A percentile compares a stretch with the other conserved stretches of the same genome.
These are phyloP conservation scores for Hyla sarda DNA, from an alignment of 2,113 vertebrate species.

Conservation along the genomic window DNA sequence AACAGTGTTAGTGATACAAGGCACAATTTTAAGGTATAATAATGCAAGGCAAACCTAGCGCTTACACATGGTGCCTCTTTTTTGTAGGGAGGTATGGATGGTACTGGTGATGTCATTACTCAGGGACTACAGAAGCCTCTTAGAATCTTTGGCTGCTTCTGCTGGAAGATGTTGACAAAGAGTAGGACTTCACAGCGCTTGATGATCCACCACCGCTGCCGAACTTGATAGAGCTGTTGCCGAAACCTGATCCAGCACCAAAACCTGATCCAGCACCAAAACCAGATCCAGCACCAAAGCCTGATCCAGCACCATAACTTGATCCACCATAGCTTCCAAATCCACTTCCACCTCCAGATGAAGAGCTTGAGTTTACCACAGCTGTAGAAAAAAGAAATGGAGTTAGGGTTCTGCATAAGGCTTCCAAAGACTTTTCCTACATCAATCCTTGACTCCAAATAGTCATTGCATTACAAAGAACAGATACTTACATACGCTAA, in stretches of 20 bases:
- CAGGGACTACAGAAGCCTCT: not conserved
- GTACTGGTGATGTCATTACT: conserved; percentile 14
- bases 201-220: conserved; percentile 42
- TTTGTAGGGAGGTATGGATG: conserved; percentile 29
- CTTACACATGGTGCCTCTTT: not conserved
- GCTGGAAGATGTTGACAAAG: conserved; percentile 52
- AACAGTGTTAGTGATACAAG: not conserved
- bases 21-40: not conserved
- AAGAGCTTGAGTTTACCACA: conserved; percentile 47
- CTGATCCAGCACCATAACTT: conserved; percentile 9
- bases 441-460: not conserved
- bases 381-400: conserved; percentile 5
- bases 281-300: not conserved
- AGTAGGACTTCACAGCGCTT: conserved; percentile 35
- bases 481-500: conserved; percentile 52
- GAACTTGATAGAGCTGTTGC: conserved; percentile 30
- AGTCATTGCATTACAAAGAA: not conserved
- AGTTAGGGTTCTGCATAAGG: not conserved
- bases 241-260: conserved; percentile 20
- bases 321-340: not conserved
- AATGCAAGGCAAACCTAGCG: not conserved
- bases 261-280: not conserved
- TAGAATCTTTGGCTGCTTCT: conserved; percentile 38
- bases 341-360: conserved; percentile 1
- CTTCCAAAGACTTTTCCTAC: not conserved